Conservation (phyloP, 2,888 invertebrate species). For the Mayetiola destructor region DNA sequence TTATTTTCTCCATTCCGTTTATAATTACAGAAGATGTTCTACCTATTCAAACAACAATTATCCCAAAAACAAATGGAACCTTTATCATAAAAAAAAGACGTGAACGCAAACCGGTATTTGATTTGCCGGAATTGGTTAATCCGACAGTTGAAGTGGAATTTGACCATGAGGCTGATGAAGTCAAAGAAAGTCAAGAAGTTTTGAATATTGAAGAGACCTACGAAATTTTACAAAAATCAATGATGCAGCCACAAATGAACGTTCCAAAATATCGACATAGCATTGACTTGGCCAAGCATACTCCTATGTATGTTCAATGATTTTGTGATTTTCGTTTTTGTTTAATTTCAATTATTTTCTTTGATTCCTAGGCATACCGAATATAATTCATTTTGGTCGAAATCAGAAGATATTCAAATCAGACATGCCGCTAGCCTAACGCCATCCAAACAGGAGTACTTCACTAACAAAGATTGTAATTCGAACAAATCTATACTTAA, state of each 20-base stretch:
- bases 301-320: conserved; percentile 24
- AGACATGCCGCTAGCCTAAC: conserved; percentile 16
- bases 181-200: neutral
- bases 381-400: conserved; percentile 19
- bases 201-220: neutral
- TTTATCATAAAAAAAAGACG: conserved; percentile 66
- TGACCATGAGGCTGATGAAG: neutral
- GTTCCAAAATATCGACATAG: conserved; percentile 49
- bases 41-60: conserved; percentile 28
- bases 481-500: conserved; percentile 4
- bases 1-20: neutral
- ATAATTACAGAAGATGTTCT: conserved; percentile 21
- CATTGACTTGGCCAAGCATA: conserved; percentile 42
- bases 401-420: conserved; percentile 18
- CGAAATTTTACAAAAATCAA: neutral
- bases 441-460: conserved; percentile 9
- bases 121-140: conserved; percentile 21
- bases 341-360: too few relatives aligned
- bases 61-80: conserved; percentile 54
- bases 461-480: conserved; percentile 6
- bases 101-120: conserved; percentile 50
- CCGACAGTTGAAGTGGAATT: neutral
- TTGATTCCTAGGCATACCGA: conserved; percentile 19
- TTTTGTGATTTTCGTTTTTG: conserved; percentile 28
- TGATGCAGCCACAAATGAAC: conserved; percentile 28